These are phyloP conservation scores for Hiodon alosoides DNA, from an alignment of 2,113 vertebrate genomes.

Conservation along the genomic window DNA sequence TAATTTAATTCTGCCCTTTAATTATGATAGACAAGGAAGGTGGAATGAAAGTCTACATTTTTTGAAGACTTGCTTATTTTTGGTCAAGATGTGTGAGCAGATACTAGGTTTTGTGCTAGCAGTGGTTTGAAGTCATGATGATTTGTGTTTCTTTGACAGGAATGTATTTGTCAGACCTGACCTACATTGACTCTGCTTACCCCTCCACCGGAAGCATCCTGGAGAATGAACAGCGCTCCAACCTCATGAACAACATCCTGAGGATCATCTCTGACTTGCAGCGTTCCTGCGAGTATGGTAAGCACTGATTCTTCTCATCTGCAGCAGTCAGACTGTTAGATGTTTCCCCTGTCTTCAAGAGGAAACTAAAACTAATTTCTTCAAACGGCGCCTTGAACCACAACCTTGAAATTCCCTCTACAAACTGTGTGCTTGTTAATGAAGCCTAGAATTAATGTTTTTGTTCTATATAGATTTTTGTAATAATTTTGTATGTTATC, in stretches of 20 bases:
- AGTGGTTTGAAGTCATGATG: not conserved
- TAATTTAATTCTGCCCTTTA: too few species aligned
- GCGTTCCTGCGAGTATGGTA: conserved; percentile 93
- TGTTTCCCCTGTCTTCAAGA: too few species aligned
- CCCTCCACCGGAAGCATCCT: conserved; percentile 96
- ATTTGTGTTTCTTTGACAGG: conserved; percentile 59
- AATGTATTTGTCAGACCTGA: conserved; percentile 96
- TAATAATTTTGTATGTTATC: too few species aligned
- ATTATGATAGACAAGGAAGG: too few species aligned
- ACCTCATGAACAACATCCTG: conserved; percentile 97
- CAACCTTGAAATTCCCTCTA: too few species aligned
- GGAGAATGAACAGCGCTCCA: conserved; percentile 95
- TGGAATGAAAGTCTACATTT: too few species aligned
- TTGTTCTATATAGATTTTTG: too few species aligned
- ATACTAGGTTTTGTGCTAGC: not conserved
- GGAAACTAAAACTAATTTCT: too few species aligned
- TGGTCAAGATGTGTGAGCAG: not conserved
- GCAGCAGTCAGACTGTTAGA: not conserved
- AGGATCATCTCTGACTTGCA: conserved; percentile 97
- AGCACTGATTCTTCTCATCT: conserved; percentile 29
- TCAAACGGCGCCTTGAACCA: too few species aligned
- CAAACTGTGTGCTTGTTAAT: too few species aligned
- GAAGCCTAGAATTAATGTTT: too few species aligned
- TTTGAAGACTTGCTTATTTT: too few species aligned
- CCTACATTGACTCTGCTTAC: conserved; percentile 95